Evolutionary conservation across 2,113 vertebrate genomes (phyloP).

Genomic region (Xenotilapia caudafasciata): DNA sequence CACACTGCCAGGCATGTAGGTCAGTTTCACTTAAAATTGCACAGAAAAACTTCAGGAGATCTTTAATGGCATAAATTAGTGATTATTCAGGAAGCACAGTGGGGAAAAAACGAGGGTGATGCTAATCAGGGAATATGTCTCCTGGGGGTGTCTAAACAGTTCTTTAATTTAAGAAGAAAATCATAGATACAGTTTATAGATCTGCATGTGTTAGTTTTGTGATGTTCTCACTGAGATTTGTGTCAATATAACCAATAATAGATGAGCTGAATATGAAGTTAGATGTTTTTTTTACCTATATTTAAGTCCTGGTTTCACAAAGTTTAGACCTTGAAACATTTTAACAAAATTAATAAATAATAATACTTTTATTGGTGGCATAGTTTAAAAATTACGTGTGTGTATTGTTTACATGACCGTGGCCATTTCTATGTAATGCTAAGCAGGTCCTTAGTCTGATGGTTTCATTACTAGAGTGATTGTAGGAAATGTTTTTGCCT

Average conservation of each 20-base stretch:
- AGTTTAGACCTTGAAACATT: not conserved
- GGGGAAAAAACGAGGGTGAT: not conserved
- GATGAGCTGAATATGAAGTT: not conserved
- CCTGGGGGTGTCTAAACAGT: not conserved
- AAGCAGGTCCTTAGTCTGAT: not conserved
- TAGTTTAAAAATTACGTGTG: not conserved
- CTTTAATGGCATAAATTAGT: slow-evolving; percentile 50
- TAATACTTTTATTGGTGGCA: not conserved
- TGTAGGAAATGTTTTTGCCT: not conserved
- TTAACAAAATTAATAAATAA: not conserved
- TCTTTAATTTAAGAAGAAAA: not conserved
- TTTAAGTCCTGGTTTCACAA: not conserved
- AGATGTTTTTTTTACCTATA: not conserved
- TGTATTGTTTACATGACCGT: not conserved
- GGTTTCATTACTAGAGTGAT: not conserved
- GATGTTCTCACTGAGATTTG: not conserved
- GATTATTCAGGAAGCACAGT: slow-evolving; percentile 30
- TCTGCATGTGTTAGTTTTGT: not conserved
- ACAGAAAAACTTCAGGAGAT: slow-evolving; percentile 1
- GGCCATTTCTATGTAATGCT: not conserved
- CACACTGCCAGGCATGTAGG: slow-evolving; percentile 52
- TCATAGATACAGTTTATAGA: not conserved
- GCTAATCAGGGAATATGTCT: not conserved
- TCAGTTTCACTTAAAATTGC: slow-evolving; percentile 24
- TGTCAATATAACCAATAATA: not conserved